These are phyloP conservation scores for Cololabis saira DNA, from an alignment of 2,113 vertebrate species.

Conservation along the genomic window DNA sequence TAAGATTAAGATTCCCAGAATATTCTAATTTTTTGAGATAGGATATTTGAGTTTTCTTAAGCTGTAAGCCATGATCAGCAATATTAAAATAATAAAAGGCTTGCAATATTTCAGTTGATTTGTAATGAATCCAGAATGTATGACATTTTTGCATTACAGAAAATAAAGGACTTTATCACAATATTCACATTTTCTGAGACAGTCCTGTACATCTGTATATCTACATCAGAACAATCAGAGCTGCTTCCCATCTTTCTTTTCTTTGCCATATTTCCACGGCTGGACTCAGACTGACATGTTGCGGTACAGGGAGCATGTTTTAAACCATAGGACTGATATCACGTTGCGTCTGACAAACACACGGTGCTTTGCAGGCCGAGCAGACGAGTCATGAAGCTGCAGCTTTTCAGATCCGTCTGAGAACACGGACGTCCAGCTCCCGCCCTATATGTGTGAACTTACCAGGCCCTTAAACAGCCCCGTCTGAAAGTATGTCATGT, in stretches of 20 bases:
- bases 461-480: conserved; percentile 74
- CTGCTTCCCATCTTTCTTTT: conserved; percentile 38
- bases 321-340: conserved; percentile 49
- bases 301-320: conserved; percentile 23
- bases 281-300: conserved; percentile 22
- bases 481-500: conserved; percentile 68
- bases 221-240: conserved; percentile 47
- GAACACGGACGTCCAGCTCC: conserved; percentile 57
- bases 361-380: conserved; percentile 63
- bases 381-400: conserved; percentile 56
- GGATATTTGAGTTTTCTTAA: too few species aligned
- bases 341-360: conserved; percentile 59
- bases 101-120: too few species aligned
- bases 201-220: too few species aligned
- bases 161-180: too few species aligned
- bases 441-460: conserved; percentile 59
- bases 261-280: conserved; percentile 2
- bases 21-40: too few species aligned
- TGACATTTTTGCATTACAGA: too few species aligned
- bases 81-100: too few species aligned
- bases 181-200: too few species aligned
- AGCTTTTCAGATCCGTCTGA: conserved; percentile 66
- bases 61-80: too few species aligned
- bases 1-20: too few species aligned
- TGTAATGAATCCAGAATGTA: too few species aligned